phyloP scores from a whole-genome alignment of 2,113 vertebrate genomes.

The Orthochromis malagaraziensis region DNA sequence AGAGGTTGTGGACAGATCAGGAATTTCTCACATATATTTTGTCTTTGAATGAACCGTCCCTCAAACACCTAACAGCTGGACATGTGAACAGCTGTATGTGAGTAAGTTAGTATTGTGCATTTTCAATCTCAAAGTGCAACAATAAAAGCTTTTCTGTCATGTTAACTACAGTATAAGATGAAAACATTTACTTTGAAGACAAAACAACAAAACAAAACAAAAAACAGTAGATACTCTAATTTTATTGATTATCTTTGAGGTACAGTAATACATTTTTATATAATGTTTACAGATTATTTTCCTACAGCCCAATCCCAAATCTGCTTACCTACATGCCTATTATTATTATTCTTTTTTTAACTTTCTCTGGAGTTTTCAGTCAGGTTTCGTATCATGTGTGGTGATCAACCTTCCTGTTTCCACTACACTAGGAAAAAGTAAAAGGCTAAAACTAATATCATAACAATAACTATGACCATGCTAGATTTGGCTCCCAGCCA shows the following conservation, averaged over 20 bases:
- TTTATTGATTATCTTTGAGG: neutral
- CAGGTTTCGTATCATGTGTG: too few species aligned
- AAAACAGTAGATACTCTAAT: neutral
- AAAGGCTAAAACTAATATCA: too few species aligned
- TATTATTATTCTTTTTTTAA: rapidly evolving
- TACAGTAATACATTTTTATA: too few species aligned
- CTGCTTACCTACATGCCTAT: too few species aligned
- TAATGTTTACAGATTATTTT: too few species aligned
- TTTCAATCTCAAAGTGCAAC: neutral
- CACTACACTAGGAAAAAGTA: too few species aligned
- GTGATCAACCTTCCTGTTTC: too few species aligned
- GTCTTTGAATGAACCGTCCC: neutral
- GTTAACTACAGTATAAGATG: neutral
- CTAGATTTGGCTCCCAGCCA: too few species aligned
- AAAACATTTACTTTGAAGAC: neutral
- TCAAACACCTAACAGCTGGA: neutral
- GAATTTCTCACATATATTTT: neutral
- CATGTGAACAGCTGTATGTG: neutral
- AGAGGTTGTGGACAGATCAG: neutral
- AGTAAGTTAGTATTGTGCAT: neutral
- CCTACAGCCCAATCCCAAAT: too few species aligned
- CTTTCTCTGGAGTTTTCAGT: too few species aligned
- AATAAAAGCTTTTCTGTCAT: neutral
- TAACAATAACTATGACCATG: too few species aligned
- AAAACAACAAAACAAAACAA: neutral